Percentiles rank a stretch among this genome's conserved stretches.
Evolutionary conservation across 2,113 vertebrate genomes (phyloP).

Genomic region (Chlamydotis undulata): DNA sequence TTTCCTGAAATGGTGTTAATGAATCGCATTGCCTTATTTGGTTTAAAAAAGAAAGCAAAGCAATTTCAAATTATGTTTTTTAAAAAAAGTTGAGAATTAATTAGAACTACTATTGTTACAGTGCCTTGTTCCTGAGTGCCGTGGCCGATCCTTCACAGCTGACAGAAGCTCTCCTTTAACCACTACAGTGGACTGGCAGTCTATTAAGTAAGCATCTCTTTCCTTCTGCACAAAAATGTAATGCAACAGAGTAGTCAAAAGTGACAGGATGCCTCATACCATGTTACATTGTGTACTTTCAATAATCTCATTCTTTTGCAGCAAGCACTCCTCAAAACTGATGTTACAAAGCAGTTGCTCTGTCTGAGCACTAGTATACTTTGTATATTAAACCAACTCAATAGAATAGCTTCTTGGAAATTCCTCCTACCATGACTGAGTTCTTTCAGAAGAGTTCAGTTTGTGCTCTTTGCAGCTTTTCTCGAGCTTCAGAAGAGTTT

Average conservation of each 20-base stretch:
- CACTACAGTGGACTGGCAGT: slow-evolving; percentile 95
- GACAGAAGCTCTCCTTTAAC: slow-evolving; percentile 90
- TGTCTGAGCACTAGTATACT: not conserved
- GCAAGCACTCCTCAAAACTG: not conserved
- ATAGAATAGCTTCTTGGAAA: not conserved
- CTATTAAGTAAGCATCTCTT: slow-evolving; percentile 84
- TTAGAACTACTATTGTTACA: slow-evolving; percentile 57
- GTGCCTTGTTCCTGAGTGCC: slow-evolving; percentile 86
- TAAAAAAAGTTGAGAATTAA: not conserved
- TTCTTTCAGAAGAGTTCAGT: not conserved
- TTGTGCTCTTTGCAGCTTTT: not conserved
- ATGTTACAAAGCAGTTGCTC: not conserved
- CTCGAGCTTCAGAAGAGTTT: not conserved
- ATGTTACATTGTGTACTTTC: not conserved
- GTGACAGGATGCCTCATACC: not conserved
- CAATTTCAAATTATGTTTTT: not conserved
- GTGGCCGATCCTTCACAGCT: slow-evolving; percentile 83
- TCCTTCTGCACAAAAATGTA: not conserved
- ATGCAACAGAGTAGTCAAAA: not conserved
- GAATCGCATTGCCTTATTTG: not conserved
- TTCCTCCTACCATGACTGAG: not conserved
- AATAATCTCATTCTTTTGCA: not conserved
- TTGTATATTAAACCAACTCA: not conserved
- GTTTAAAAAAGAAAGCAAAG: not conserved
- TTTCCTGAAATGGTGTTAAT: not conserved